Evolutionary conservation across 35 echinoderm and acorn worm species (phyloP), one percentile per base, ranked within the genome.

Genomic region (Acanthaster planci): DNA sequence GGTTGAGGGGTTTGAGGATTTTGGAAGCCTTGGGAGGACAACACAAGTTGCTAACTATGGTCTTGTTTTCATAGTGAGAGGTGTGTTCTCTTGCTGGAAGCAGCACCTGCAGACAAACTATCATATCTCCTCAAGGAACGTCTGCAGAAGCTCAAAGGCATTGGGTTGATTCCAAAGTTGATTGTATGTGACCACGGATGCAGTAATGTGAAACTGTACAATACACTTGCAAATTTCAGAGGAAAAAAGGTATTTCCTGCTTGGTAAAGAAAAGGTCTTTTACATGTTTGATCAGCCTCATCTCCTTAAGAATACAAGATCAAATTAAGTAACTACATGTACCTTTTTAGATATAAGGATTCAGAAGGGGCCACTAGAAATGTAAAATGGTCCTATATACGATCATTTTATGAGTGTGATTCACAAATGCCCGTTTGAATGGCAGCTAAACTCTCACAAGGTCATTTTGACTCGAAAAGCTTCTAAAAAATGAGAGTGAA

Each of bases 251-350:
- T 86, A 76, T 36, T 40, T 37, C 34, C 37, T 59, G 51, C 32
- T 14, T 16, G 64, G 76, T 16, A 32, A 47, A 27, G 4, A n/a
- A 4, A 86, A 86, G 64, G 39, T 86, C 38, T 77, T 35, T 34
- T 77, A 22, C 37, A 86, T 86, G 84, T 76, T 76, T 86, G 84
- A 86, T 39, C 84, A n/a, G n/a, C n/a, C n/a, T n/a, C n/a, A n/a
- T n/a, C n/a, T n/a, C n/a, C n/a, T n/a, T n/a, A n/a, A n/a, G n/a
- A n/a, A n/a, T n/a, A n/a, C 67, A 86, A 86, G 18, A 76, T 42
- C 3, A 76, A 64, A 76, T 40, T 37, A 1, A 86, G 37, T 40
- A 38, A 76, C 30, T 2, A 38, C 2, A 68, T 38, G n/a, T 76
- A 86, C 44, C 19, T 37, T 2, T 10, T 86, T 21, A 60, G 10